Conservation (phyloP, 2,888 invertebrate species). For the Drosophila greeni region DNA sequence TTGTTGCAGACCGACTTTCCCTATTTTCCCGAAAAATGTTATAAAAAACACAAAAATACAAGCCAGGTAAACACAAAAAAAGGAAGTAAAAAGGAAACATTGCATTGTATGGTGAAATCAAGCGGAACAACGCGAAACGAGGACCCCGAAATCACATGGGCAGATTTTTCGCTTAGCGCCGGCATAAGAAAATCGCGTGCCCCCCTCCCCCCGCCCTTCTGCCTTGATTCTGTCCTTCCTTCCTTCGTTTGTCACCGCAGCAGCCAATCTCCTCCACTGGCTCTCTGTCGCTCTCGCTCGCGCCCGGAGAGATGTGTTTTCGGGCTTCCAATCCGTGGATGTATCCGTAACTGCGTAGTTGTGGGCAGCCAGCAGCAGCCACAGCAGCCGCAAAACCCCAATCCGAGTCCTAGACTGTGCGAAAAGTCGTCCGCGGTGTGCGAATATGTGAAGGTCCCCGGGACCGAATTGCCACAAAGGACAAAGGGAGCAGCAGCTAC, state of each 20-base stretch:
- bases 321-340: slow-evolving; percentile 45
- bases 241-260: slow-evolving; percentile 31
- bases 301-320: slow-evolving; percentile 27
- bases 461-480: slow-evolving; percentile 10
- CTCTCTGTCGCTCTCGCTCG: slow-evolving; percentile 7
- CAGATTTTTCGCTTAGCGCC: slow-evolving; percentile 32
- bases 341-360: slow-evolving; percentile 44
- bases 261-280: slow-evolving; percentile 31
- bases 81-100: not conserved
- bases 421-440: slow-evolving; percentile 20
- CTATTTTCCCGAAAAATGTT: slow-evolving; percentile 37
- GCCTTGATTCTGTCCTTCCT: not conserved
- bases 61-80: slow-evolving; percentile 22
- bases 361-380: slow-evolving; percentile 15
- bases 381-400: slow-evolving; percentile 19
- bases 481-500: slow-evolving; percentile 4
- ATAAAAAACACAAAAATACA: slow-evolving; percentile 21
- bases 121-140: slow-evolving; percentile 1
- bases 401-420: slow-evolving; percentile 23
- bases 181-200: slow-evolving; percentile 36
- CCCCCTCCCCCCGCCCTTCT: not conserved
- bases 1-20: slow-evolving; percentile 44
- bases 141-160: slow-evolving; percentile 17
- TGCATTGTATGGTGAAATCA: slow-evolving; percentile 12
- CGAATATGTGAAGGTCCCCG: slow-evolving; percentile 25